These are phyloP conservation scores for Castor canadensis DNA, from an alignment of 2,113 vertebrate species.

Conservation along the genomic window DNA sequence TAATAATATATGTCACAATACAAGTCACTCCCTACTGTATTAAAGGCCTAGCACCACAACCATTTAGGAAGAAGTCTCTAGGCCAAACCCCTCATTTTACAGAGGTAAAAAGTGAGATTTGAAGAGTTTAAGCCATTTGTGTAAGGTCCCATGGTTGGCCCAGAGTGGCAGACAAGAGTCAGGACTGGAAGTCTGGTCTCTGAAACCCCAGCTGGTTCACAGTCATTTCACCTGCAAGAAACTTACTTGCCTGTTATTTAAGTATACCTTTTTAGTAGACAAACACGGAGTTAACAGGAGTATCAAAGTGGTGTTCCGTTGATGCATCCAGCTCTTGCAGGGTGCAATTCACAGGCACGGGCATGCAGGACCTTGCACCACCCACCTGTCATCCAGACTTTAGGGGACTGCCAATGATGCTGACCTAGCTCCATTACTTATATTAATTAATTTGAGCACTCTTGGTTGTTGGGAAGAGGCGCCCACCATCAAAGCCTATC, in stretches of 20 bases:
- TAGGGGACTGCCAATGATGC: background rate
- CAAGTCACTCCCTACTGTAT: background rate
- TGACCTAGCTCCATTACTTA: background rate
- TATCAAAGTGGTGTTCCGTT: background rate
- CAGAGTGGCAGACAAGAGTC: background rate
- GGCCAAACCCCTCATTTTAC: background rate
- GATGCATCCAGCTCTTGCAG: background rate
- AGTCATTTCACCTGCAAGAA: background rate
- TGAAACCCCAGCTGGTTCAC: background rate
- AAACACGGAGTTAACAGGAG: background rate
- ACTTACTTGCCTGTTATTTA: background rate
- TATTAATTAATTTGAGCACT: background rate
- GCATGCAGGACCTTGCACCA: fast-evolving
- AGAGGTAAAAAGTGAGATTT: background rate
- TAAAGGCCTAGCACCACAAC: background rate
- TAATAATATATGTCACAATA: background rate
- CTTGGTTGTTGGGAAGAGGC: background rate
- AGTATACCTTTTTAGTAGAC: background rate
- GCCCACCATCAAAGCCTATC: background rate
- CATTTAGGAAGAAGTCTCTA: background rate
- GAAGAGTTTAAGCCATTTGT: background rate
- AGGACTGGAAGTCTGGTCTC: background rate
- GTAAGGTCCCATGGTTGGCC: background rate
- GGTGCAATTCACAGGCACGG: fast-evolving
- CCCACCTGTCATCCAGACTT: background rate